Base-by-base conservation (phyloP, 2,113 vertebrate genomes). In the Cyprinus carpio region DNA sequence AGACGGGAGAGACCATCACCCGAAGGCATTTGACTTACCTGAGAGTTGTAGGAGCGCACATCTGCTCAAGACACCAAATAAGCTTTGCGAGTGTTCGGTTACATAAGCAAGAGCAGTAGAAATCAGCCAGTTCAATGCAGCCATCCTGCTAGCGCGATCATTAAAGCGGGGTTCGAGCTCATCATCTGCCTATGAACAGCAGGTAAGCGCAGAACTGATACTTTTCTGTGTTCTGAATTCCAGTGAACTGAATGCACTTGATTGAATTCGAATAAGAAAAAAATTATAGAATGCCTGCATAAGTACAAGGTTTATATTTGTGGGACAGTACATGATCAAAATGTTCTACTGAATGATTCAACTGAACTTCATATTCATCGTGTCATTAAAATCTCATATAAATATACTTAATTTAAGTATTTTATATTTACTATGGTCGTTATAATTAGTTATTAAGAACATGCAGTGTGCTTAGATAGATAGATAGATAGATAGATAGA, bases 1-100 rank as follows among this genome's bases (percentile, higher is more conserved):
- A 43, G 67, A 75, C 86, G 2, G 80, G 75, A 83, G 87, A 82
- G 65, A n/a, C 23, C 8, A 31, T 23, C 65, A 27, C 75, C 54
- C 18, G 9, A 11, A 34, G 34, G 77, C 77, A 80, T 71, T n/a
- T 83, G 25, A 77, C 46, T 81, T 77, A 76, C 83, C 60, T 72
- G 25, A 43, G 65, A 12, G 29, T 31, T 15, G 25, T 13, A 20
- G 31, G 25, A 64, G 27, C 7, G 13, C 31, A 29, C 37, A 18
- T 71, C 43, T 40, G 15, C 60, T 76, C 71, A 75, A 74, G 60
- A 69, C 25, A 56, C 5, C 29, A 49, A 16, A 13, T 51, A 49
- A 78, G 46, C 43, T 27, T 65, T 51, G 37, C 31, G 54, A 51
- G 12, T 4, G 23, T 7, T 6, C 15, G 15, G 78, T 81, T 31